phyloP scores from a whole-genome alignment of 2,888 invertebrate species.

The Synergus japonicus region DNA sequence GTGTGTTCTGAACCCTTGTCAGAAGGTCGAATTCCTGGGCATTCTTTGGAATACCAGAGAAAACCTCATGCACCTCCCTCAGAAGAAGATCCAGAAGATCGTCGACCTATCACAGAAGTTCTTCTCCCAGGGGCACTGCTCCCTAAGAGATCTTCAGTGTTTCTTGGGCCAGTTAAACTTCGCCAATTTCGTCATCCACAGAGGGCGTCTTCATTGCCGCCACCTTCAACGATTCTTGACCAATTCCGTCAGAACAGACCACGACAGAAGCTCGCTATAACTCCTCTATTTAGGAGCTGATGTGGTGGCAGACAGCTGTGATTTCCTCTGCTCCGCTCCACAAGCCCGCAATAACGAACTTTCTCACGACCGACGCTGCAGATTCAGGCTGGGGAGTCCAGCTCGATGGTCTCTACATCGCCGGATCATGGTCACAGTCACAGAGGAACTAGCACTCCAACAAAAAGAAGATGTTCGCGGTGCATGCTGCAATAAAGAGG shows the following conservation, averaged over 20 bases:
- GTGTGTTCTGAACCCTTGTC: background rate
- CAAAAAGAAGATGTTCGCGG: too few relatives aligned
- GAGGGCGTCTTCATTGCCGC: constrained; percentile 56
- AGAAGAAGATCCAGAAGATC: background rate
- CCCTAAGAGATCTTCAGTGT: constrained; percentile 38
- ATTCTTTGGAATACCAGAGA: background rate
- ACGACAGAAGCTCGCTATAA: constrained; percentile 43
- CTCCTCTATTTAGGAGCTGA: constrained; percentile 45
- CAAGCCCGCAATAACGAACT: constrained; percentile 42
- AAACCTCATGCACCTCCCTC: background rate
- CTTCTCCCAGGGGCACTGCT: background rate
- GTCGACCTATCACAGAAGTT: background rate
- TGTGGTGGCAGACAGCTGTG: constrained; percentile 50
- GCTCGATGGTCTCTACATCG: constrained; percentile 36
- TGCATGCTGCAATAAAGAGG: too few relatives aligned
- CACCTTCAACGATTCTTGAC: constrained; percentile 50
- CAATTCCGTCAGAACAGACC: constrained; percentile 47
- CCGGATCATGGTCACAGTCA: constrained; percentile 37
- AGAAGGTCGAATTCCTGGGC: background rate
- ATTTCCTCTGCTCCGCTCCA: constrained; percentile 44
- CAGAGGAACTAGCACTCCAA: constrained; percentile 48
- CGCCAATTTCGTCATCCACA: constrained; percentile 51
- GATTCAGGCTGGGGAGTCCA: constrained; percentile 49
- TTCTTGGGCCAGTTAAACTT: constrained; percentile 55
- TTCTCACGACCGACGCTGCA: constrained; percentile 47